Conservation (phyloP, 2,888 invertebrate genomes). For the Lymantria dispar region DNA sequence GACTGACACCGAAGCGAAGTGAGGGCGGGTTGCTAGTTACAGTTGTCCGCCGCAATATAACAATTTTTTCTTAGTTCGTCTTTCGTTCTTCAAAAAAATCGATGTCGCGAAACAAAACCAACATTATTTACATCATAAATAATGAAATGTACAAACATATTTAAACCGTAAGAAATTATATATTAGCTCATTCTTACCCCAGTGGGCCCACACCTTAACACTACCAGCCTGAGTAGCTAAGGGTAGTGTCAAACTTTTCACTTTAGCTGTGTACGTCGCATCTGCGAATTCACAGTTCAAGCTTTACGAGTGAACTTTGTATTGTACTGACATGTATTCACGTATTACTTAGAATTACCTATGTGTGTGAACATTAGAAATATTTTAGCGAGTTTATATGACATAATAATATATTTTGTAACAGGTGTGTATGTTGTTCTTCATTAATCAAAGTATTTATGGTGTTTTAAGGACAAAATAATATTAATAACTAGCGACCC, state of each 20-base stretch:
- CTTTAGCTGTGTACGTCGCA: conserved; percentile 55
- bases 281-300: conserved; percentile 57
- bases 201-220: conserved; percentile 4
- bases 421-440: not conserved
- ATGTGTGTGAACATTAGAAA: not conserved
- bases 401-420: not conserved
- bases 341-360: not conserved
- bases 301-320: conserved; percentile 53
- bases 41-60: no score
- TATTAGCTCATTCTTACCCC: not conserved
- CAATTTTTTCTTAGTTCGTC: no score
- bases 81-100: no score
- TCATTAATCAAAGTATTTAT: no score
- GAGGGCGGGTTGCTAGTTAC: no score
- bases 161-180: no score
- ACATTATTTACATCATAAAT: no score
- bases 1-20: no score
- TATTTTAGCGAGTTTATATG: not conserved
- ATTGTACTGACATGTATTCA: conserved; percentile 1
- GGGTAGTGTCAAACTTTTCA: conserved; percentile 63
- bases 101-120: no score
- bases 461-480: no score
- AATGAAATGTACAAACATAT: no score
- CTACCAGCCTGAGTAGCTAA: conserved; percentile 14
- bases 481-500: no score